Evolutionary conservation across 2,888 invertebrate genomes (phyloP), one percentile per base, ranked within the genome.

Genomic region (Eilema depressum): DNA sequence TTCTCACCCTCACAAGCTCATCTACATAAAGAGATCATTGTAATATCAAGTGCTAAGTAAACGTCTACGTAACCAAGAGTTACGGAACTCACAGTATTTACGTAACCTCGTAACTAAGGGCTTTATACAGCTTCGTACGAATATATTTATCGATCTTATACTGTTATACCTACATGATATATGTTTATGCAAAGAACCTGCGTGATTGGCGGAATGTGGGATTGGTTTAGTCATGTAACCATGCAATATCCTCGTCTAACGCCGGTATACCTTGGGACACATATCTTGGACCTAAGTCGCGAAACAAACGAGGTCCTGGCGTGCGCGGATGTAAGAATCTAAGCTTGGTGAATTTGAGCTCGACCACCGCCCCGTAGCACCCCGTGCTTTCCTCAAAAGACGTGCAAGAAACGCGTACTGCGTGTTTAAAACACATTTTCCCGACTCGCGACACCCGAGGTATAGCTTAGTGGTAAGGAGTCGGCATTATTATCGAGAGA

Each of bases 91-190:
- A 12, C 20, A 4, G 20, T 64, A 26, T 57, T 66, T 66, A 61
- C 30, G 60, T 67, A 61, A 67, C 41, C 23, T 65, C 28, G n/a
- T 57, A 41, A 20, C 60, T 47, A 64, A 65, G 17, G 33, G 28
- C 41, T 23, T 41, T 28, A 60, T 60, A 67, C 67, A 30, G 61
- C 23, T 67, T 28, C 37, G 60, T 26, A 47, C 60, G 26, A 61
- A 41, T 28, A n/a, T 28, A 25, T n/a, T 41, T 67, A 60, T 67
- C 28, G 60, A 66, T 66, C 37, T 41, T 59, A 10, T 66, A 47
- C 41, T 26, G 26, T 63, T 63, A 28, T n/a, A 7, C 23, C 23
- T 56, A 33, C 23, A 26, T 47, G 17, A 10, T 10, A 3, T 41
- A 63, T 47, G 14, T 28, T 62, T 12, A 25, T 63, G 28, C 11